phyloP scores from a whole-genome alignment of 2,888 invertebrate species.

The Salpingus planirostris region DNA sequence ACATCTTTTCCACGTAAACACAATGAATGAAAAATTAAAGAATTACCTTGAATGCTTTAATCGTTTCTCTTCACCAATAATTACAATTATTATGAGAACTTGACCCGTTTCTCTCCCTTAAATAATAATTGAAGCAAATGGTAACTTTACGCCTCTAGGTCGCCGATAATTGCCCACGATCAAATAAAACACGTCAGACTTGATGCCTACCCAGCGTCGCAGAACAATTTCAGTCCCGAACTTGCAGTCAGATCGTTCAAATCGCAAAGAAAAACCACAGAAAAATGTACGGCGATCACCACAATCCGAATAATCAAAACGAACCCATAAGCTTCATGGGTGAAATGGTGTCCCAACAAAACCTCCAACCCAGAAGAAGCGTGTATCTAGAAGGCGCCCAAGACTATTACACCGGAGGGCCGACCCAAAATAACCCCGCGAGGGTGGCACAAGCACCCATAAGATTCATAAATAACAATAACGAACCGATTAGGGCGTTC shows the following conservation, averaged over 20 bases:
- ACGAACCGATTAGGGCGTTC: conserved; percentile 5
- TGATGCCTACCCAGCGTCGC: conserved; percentile 1
- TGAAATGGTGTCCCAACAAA: no score
- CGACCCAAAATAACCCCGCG: conserved; percentile 15
- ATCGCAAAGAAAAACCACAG: conserved; percentile 7
- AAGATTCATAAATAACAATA: conserved; percentile 12
- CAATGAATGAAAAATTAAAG: no score
- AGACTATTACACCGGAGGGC: conserved; percentile 21
- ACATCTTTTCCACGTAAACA: no score
- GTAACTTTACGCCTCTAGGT: no score
- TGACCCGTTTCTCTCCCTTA: no score
- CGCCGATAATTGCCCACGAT: conserved; percentile 17
- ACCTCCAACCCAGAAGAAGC: no score
- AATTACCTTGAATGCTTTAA: no score
- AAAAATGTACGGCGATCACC: conserved; percentile 15
- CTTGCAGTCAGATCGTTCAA: conserved; percentile 14
- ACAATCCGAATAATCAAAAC: conserved; percentile 3
- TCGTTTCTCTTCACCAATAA: no score
- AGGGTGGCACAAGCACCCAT: conserved; percentile 28
- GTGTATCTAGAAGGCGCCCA: conserved; percentile 32
- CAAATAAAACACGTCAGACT: conserved; percentile 14
- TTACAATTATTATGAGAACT: no score
- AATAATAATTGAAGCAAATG: no score
- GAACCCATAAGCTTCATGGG: no score
- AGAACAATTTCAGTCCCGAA: conserved; percentile 8